A percentile compares a stretch with the other conserved stretches of the same genome.
Evolutionary conservation across 2,797 vertebrate species (phyloP).

Genomic region (Hyperoplus lanceolatus): DNA sequence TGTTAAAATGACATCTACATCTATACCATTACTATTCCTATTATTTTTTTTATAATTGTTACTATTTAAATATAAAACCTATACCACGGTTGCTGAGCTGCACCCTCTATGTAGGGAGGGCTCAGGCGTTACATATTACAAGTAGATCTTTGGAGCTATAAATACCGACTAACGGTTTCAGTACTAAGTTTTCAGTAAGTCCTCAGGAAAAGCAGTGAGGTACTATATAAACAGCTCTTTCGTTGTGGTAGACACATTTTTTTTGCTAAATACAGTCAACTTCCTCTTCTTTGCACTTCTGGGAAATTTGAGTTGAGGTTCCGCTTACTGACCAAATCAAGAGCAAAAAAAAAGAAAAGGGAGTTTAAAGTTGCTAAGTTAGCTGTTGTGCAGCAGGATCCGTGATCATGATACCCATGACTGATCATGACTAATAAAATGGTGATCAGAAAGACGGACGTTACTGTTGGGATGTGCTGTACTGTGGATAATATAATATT

Average conservation of each 20-base stretch:
- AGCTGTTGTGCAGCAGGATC: slow-evolving; percentile 39
- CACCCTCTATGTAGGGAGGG: not conserved
- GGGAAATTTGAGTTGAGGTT: slow-evolving; percentile 81
- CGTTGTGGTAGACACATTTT: slow-evolving; percentile 49
- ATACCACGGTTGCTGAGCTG: not conserved
- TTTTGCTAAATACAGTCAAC: slow-evolving; percentile 78
- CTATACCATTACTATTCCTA: not conserved
- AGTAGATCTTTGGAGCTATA: slow-evolving; percentile 2
- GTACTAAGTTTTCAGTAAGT: slow-evolving; percentile 34
- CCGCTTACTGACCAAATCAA: slow-evolving; percentile 78
- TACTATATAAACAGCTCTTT: slow-evolving; percentile 64
- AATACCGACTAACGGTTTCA: slow-evolving; percentile 37
- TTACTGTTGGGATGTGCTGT: not conserved
- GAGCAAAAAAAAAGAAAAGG: slow-evolving; percentile 57
- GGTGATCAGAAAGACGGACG: not conserved
- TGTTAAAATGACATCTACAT: slow-evolving; percentile 28
- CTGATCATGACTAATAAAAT: slow-evolving; percentile 44
- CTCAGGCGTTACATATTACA: not conserved
- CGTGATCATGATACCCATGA: slow-evolving; percentile 49
- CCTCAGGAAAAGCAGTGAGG: slow-evolving; percentile 31
- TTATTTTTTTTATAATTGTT: not conserved
- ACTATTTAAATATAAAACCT: not conserved
- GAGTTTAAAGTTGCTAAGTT: slow-evolving; percentile 54
- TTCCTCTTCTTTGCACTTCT: slow-evolving; percentile 85
- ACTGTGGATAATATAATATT: not conserved